Conservation (phyloP, 2,797 vertebrate genomes). For the Darevskia mixta region DNA sequence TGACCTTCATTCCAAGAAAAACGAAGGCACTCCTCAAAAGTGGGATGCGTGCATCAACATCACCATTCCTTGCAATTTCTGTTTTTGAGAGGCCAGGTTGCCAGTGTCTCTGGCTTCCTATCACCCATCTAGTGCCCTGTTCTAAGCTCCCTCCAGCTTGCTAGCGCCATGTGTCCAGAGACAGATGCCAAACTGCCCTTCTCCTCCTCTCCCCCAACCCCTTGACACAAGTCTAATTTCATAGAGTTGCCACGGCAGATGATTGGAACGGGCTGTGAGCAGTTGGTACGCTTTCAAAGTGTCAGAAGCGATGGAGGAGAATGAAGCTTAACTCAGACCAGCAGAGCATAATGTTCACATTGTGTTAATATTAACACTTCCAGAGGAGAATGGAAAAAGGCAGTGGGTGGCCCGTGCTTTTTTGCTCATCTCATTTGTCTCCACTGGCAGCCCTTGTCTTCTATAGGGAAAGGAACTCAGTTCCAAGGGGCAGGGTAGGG, state of each 20-base stretch:
- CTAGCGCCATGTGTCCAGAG: background rate
- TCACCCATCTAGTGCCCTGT: background rate
- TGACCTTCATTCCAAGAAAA: too few relatives aligned
- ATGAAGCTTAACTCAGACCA: rapidly evolving
- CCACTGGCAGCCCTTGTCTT: background rate
- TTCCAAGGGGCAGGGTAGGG: too few relatives aligned
- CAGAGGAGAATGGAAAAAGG: background rate
- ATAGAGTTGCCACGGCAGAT: background rate
- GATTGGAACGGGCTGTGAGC: conserved; percentile 12
- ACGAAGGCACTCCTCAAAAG: too few relatives aligned
- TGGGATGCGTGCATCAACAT: too few relatives aligned
- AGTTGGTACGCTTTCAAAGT: background rate
- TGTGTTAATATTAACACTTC: conserved; percentile 9
- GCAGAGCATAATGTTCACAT: background rate
- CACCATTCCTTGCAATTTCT: too few relatives aligned
- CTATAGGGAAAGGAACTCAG: too few relatives aligned
- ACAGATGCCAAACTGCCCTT: background rate
- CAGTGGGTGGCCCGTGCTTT: background rate
- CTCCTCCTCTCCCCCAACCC: background rate
- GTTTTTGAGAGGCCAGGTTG: background rate
- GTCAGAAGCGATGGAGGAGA: background rate
- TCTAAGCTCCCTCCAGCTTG: background rate
- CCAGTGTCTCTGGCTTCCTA: background rate
- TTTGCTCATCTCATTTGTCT: background rate
- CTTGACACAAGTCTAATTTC: conserved; percentile 1